Conservation (phyloP, 37 sponge, comb jelly and placozoan genomes). For the Crambe crambe region DNA sequence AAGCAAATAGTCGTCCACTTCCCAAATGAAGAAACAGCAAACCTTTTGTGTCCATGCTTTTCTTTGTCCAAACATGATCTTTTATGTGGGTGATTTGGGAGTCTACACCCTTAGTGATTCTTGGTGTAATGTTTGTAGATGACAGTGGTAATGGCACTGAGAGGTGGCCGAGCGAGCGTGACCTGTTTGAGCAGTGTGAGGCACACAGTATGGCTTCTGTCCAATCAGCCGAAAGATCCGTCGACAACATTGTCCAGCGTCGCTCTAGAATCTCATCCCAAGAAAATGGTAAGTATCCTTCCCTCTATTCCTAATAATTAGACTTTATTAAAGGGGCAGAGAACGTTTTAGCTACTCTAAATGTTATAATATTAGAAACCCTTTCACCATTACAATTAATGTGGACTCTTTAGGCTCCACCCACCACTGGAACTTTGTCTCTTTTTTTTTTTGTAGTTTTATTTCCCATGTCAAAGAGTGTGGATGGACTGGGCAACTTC, state of each 20-base stretch:
- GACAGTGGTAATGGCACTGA: not conserved
- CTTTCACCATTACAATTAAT: too few species aligned
- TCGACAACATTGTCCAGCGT: constrained; percentile 53
- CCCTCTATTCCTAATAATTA: not conserved
- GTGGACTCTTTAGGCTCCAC: too few species aligned
- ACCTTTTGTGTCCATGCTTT: too few species aligned
- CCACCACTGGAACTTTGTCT: too few species aligned
- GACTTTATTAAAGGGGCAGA: not conserved
- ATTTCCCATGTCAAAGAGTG: constrained; percentile 68
- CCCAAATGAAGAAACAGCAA: too few species aligned
- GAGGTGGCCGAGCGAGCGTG: constrained; percentile 40
- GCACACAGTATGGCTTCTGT: constrained; percentile 24
- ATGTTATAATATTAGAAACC: too few species aligned
- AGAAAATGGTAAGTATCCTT: constrained; percentile 71
- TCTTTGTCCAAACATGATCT: too few species aligned
- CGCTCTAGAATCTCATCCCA: constrained; percentile 67
- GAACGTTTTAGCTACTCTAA: too few species aligned
- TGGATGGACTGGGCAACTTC: constrained; percentile 34
- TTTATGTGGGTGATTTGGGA: too few species aligned
- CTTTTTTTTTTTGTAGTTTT: constrained; percentile 38
- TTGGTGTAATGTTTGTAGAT: too few species aligned
- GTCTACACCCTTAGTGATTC: too few species aligned
- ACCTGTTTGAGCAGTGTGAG: constrained; percentile 33
- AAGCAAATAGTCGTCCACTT: too few species aligned
- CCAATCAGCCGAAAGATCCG: constrained; percentile 49